A percentile compares a stretch with the other conserved stretches of the same genome.
Conservation (phyloP, 2,797 vertebrate species). For the Neopelma chrysocephalum region DNA sequence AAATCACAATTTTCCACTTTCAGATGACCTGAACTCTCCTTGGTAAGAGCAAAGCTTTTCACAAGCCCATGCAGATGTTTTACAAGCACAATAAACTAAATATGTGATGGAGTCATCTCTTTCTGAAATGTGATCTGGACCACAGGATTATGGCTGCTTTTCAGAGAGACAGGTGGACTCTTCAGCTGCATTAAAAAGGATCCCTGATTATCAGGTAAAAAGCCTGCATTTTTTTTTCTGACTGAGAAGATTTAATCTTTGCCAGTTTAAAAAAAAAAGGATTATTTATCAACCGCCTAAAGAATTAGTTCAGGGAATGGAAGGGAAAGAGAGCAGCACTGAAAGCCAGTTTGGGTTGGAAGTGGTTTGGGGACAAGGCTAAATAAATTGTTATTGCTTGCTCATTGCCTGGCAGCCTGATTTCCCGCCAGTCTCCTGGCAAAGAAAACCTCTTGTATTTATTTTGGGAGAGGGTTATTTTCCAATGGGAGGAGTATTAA, state of each 20-base stretch:
- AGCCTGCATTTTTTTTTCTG: neutral
- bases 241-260: neutral
- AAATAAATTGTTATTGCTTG: neutral
- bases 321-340: neutral
- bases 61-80: neutral
- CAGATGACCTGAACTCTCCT: neutral
- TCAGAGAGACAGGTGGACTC: neutral
- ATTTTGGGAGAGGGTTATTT: neutral
- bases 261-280: neutral
- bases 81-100: neutral
- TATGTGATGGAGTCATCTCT: neutral
- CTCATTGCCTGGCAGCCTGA: neutral
- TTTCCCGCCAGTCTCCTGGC: neutral
- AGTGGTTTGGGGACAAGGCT: neutral
- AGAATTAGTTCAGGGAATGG: neutral
- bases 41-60: neutral
- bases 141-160: conserved; percentile 4
- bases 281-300: neutral
- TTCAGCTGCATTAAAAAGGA: neutral
- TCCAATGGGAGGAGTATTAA: neutral
- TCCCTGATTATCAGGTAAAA: neutral
- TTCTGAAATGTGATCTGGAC: neutral
- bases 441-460: neutral
- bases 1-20: neutral
- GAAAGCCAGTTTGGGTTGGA: neutral